Conservation (phyloP, 2,797 vertebrate genomes). For the Poecile montanus region DNA sequence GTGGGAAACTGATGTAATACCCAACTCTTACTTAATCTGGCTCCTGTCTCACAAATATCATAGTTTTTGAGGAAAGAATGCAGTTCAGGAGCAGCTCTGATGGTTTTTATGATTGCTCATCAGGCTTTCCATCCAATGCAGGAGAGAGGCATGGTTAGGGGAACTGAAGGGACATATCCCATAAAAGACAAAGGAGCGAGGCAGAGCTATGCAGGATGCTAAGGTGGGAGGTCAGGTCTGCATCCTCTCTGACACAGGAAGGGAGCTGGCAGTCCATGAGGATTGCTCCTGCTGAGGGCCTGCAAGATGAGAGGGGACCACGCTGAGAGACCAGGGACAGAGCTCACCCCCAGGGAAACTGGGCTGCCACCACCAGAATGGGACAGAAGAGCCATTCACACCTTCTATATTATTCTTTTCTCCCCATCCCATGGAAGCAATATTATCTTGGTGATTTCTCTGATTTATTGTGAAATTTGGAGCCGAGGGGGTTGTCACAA, state of each 20-base stretch:
- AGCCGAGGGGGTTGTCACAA: rapidly evolving
- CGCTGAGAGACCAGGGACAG: not conserved
- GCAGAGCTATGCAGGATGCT: not conserved
- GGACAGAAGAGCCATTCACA: not conserved
- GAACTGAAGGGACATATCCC: not conserved
- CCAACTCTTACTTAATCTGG: not conserved
- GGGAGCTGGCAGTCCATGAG: not conserved
- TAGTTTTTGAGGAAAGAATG: not conserved
- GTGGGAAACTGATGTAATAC: not conserved
- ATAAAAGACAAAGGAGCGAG: not conserved
- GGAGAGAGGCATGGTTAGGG: not conserved
- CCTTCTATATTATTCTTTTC: not conserved
- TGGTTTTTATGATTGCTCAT: not conserved
- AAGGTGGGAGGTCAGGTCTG: not conserved
- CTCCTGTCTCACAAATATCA: not conserved
- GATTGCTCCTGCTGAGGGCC: not conserved
- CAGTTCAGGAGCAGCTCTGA: not conserved
- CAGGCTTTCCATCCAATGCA: not conserved
- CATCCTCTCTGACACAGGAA: not conserved
- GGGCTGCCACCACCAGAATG: not conserved
- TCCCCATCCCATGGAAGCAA: not conserved
- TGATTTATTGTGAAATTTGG: not conserved
- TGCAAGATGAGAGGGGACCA: rapidly evolving
- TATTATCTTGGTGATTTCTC: not conserved
- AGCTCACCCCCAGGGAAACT: not conserved